phyloP scores from a whole-genome alignment of 2,113 vertebrate genomes.

The Lontra canadensis region DNA sequence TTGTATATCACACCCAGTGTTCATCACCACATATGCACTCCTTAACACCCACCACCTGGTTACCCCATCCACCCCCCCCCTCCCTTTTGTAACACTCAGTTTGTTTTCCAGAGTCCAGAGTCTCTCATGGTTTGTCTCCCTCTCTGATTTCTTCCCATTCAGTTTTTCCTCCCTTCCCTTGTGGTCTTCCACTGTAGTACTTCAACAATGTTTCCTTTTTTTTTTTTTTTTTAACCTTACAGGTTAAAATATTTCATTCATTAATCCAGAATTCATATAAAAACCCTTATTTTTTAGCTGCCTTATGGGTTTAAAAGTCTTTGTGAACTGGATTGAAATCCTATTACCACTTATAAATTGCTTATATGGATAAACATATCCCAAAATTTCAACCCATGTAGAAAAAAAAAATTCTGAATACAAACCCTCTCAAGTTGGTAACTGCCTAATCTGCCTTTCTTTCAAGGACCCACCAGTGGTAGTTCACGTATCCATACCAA shows the following conservation, averaged over 20 bases:
- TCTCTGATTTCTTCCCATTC: too few relatives aligned
- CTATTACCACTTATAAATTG: not conserved
- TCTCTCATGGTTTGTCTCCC: too few relatives aligned
- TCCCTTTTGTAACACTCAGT: too few relatives aligned
- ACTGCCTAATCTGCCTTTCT: not conserved
- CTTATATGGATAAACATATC: not conserved
- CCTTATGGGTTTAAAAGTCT: not conserved
- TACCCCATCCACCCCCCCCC: too few relatives aligned
- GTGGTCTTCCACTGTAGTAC: not conserved
- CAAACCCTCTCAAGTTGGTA: not conserved
- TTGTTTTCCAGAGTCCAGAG: too few relatives aligned
- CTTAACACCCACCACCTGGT: too few relatives aligned
- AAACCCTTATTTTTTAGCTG: not conserved
- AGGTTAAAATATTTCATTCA: not conserved
- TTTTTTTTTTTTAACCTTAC: not conserved
- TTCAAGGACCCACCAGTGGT: not conserved
- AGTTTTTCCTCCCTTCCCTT: too few relatives aligned
- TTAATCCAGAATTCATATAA: not conserved
- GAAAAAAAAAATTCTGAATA: not conserved
- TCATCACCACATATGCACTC: too few relatives aligned
- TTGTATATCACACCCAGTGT: too few relatives aligned
- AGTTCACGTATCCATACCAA: not conserved
- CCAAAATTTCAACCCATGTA: not conserved
- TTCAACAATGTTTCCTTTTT: not conserved
- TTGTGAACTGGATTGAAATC: slow-evolving; percentile 13